These are phyloP conservation scores for Matsumurasca onukii DNA, from an alignment of 1,140 invertebrate genomes.

Conservation along the genomic window DNA sequence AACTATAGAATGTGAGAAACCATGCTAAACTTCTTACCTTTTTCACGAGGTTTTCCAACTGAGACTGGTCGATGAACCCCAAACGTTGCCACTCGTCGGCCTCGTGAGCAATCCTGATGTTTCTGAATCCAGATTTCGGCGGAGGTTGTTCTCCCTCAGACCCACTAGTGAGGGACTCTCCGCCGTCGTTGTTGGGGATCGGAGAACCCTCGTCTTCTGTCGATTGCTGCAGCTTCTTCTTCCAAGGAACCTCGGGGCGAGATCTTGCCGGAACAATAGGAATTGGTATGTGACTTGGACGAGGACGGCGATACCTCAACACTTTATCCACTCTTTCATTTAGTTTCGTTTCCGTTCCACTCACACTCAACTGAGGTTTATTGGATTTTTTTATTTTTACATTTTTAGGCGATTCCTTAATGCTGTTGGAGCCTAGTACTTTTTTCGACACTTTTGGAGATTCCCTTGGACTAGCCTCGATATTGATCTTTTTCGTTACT, in stretches of 20 bases:
- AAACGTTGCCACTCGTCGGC: conserved; percentile 28
- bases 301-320: not conserved
- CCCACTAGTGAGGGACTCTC: conserved; percentile 42
- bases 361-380: conserved; percentile 16
- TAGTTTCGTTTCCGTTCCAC: not conserved
- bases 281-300: conserved; percentile 41
- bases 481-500: conserved; percentile 13
- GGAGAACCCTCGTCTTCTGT: conserved; percentile 26
- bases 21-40: conserved; percentile 26
- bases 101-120: not conserved
- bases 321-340: conserved; percentile 10
- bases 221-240: not conserved
- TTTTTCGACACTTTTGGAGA: conserved; percentile 1
- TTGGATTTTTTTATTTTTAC: conserved; percentile 14
- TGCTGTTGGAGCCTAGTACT: too few species aligned
- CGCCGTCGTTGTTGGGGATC: conserved; percentile 38
- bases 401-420: conserved; percentile 8
- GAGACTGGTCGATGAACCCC: conserved; percentile 25
- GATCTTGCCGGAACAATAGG: conserved; percentile 40
- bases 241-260: conserved; percentile 35
- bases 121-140: not conserved
- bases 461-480: too few species aligned
- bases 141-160: conserved; percentile 39
- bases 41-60: conserved; percentile 22
- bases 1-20: too few species aligned